Evolutionary conservation across 2,113 vertebrate species (phyloP).

Genomic region (Cyanoramphus novaezelandiae): DNA sequence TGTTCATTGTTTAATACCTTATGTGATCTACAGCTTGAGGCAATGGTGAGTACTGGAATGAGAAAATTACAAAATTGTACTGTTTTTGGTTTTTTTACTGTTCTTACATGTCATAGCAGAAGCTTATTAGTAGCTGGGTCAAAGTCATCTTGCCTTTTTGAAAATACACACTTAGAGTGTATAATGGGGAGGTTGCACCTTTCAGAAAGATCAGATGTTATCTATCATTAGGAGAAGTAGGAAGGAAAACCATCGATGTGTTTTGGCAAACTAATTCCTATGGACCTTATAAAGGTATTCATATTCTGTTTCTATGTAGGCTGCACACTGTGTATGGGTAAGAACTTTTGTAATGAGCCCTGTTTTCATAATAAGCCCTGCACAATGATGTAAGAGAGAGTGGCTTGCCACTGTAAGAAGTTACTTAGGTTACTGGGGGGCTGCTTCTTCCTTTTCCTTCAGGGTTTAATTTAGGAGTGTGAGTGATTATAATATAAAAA

Average conservation of each 20-base stretch:
- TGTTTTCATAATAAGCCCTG: neutral
- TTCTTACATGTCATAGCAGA: neutral
- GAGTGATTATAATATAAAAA: neutral
- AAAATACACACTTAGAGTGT: rapidly evolving
- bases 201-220: neutral
- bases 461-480: neutral
- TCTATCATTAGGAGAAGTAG: neutral
- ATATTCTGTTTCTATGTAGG: neutral
- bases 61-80: neutral
- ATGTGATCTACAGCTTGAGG: neutral
- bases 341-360: neutral
- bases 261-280: neutral
- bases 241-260: neutral
- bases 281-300: neutral
- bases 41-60: neutral
- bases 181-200: neutral
- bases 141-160: neutral
- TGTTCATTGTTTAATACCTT: neutral
- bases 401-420: neutral
- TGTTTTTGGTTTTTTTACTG: neutral
- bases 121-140: neutral
- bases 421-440: neutral
- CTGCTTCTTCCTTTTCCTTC: neutral
- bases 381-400: neutral
- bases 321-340: neutral